Percentiles rank a stretch among this genome's conserved stretches.
Evolutionary conservation across 2,797 vertebrate species (phyloP).

Genomic region (Darevskia mixta): DNA sequence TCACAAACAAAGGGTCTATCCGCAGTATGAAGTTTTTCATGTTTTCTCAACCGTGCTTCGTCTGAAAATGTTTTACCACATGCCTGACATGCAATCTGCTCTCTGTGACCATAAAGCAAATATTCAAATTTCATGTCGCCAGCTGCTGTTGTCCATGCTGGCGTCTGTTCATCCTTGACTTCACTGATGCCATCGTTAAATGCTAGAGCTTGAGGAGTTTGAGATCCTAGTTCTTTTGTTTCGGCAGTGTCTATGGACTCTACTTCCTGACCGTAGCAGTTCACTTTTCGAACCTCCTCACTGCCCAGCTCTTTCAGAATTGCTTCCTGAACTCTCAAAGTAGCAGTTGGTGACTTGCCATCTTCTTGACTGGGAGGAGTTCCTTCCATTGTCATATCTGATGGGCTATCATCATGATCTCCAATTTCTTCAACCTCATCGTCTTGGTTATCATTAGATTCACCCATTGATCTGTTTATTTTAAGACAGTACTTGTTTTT

Average conservation of each 20-base stretch:
- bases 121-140: slow-evolving; percentile 97
- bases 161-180: slow-evolving; percentile 92
- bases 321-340: slow-evolving; percentile 91
- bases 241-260: slow-evolving; percentile 91
- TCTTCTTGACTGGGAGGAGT: slow-evolving; percentile 90
- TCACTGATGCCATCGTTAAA: slow-evolving; percentile 92
- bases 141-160: slow-evolving; percentile 90
- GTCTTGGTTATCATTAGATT: slow-evolving; percentile 88
- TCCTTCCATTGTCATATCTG: slow-evolving; percentile 90
- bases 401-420: slow-evolving; percentile 89
- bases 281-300: slow-evolving; percentile 95
- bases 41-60: slow-evolving; percentile 90
- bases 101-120: slow-evolving; percentile 92
- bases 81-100: slow-evolving; percentile 92
- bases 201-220: slow-evolving; percentile 88
- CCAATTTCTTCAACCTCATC: slow-evolving; percentile 90
- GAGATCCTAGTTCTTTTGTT: slow-evolving; percentile 87
- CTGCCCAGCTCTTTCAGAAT: slow-evolving; percentile 94
- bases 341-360: slow-evolving; percentile 84
- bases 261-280: slow-evolving; percentile 94
- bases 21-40: slow-evolving; percentile 95
- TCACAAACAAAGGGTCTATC: slow-evolving; percentile 96
- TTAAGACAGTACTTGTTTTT: slow-evolving; percentile 93
- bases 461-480: slow-evolving; percentile 91
- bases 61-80: slow-evolving; percentile 95